Percentiles rank a stretch among this genome's conserved stretches.
phyloP scores from a whole-genome alignment of 2,888 invertebrate genomes.

The Phyllotreta striolata region DNA sequence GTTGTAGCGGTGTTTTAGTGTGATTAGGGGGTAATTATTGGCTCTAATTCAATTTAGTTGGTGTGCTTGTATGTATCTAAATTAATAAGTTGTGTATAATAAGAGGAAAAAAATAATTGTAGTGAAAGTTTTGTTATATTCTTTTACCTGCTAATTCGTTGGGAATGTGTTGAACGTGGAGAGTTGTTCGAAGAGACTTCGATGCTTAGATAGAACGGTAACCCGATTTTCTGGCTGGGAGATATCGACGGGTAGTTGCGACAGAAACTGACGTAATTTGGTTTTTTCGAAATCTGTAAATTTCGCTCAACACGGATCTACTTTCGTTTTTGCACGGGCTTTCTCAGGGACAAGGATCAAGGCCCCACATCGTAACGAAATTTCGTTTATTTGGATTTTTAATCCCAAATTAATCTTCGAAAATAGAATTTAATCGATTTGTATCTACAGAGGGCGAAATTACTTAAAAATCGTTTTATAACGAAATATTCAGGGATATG shows the following conservation, averaged over 20 bases:
- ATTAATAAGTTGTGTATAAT: not conserved
- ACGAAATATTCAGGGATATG: no score
- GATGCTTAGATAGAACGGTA: slow-evolving; percentile 1
- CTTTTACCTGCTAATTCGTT: not conserved
- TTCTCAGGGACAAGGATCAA: not conserved
- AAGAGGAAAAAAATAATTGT: not conserved
- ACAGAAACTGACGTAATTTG: slow-evolving; percentile 4
- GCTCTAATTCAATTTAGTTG: not conserved
- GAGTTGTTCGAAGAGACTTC: not conserved
- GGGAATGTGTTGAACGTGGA: no score
- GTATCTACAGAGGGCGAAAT: no score
- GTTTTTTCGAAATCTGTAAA: slow-evolving; percentile 1
- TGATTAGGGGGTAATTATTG: not conserved
- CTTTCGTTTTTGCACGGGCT: slow-evolving; percentile 2
- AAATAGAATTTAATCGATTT: no score
- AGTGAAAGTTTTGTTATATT: slow-evolving; percentile 1
- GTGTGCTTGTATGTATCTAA: not conserved
- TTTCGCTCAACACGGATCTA: not conserved
- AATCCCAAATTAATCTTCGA: no score
- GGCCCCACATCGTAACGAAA: not conserved
- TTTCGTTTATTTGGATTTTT: no score
- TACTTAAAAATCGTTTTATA: no score
- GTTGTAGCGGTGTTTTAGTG: not conserved
- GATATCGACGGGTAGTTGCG: slow-evolving; percentile 1
- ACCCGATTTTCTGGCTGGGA: not conserved